These are phyloP conservation scores for Mormyrus hasselquistii DNA, from an alignment of 2,797 vertebrate genomes.

Conservation along the genomic window DNA sequence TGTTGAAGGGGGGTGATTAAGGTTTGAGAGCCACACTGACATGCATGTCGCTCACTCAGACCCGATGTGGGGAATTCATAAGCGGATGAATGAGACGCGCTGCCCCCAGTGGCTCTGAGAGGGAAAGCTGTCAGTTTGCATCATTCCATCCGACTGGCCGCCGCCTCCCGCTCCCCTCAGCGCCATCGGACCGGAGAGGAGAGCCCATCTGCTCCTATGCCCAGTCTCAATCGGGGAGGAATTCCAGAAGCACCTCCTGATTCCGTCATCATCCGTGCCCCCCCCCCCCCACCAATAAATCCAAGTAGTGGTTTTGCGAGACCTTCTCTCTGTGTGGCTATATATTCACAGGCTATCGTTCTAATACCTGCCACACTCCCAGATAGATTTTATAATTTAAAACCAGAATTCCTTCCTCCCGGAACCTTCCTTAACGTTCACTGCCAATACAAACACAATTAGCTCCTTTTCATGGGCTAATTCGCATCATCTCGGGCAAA, in stretches of 20 bases:
- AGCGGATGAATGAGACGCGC: neutral
- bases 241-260: constrained; percentile 30
- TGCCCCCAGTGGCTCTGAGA: constrained; percentile 42
- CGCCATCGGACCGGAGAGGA: constrained; percentile 17
- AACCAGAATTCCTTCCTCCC: neutral
- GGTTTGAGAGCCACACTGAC: neutral
- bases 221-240: constrained; percentile 36
- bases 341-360: neutral
- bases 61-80: neutral
- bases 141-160: constrained; percentile 54
- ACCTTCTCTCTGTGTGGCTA: neutral
- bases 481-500: neutral
- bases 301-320: neutral
- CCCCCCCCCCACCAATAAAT: neutral
- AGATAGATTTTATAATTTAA: neutral
- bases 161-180: constrained; percentile 24
- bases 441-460: constrained; percentile 1
- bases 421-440: neutral
- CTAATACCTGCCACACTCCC: neutral
- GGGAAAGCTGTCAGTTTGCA: constrained; percentile 61
- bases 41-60: neutral
- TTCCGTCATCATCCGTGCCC: neutral
- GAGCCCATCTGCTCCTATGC: constrained; percentile 56
- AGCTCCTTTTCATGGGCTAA: neutral
- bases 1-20: neutral